phyloP scores from a whole-genome alignment of 2,888 invertebrate genomes.

The Brassicogethes aeneus region DNA sequence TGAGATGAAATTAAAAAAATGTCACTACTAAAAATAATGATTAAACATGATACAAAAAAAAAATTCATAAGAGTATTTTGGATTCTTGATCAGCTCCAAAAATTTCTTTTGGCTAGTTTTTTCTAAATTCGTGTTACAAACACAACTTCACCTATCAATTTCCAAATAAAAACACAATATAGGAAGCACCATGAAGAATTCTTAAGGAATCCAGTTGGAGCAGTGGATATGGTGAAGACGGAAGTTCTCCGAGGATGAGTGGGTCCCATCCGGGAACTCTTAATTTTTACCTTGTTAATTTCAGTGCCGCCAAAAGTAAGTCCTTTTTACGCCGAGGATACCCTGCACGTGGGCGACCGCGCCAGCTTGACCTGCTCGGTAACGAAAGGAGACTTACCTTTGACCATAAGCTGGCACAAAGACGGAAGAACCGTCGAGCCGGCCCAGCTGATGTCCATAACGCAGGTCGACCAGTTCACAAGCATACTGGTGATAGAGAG shows the following conservation, averaged over 20 bases:
- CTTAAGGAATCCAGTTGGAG: no score
- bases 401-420: constrained; percentile 69
- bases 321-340: constrained; percentile 60
- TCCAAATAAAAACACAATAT: no score
- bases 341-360: constrained; percentile 63
- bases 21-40: no score
- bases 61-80: no score
- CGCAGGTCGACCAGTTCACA: constrained; percentile 68
- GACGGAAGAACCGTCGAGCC: constrained; percentile 58
- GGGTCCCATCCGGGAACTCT: neutral
- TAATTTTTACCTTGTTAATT: constrained; percentile 25
- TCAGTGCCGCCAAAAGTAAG: constrained; percentile 71
- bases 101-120: no score
- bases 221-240: neutral
- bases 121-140: no score
- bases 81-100: no score
- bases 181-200: no score
- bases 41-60: no score
- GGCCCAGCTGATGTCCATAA: constrained; percentile 53
- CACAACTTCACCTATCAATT: no score
- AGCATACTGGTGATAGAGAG: constrained; percentile 70
- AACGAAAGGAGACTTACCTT: constrained; percentile 66
- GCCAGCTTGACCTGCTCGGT: constrained; percentile 67
- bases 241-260: neutral
- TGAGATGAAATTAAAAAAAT: no score